Conservation (phyloP, 2,888 invertebrate genomes). For the Adelognathus sp. region DNA sequence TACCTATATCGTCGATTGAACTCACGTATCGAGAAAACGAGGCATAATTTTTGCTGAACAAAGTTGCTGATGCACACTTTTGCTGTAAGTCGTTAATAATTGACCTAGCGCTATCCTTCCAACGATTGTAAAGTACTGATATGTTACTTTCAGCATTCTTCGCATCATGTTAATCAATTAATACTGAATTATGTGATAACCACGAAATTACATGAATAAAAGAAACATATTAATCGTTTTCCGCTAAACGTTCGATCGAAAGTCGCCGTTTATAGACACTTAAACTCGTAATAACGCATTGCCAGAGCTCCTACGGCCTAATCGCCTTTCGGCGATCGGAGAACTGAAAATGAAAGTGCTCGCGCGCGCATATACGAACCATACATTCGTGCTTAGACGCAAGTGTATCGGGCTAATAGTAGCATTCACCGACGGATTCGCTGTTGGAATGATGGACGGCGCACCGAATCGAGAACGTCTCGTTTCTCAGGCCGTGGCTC, state of each 20-base stretch:
- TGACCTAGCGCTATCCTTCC: neutral
- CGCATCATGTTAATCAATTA: neutral
- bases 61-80: neutral
- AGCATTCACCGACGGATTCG: constrained; percentile 54
- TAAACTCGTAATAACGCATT: constrained; percentile 9
- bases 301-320: constrained; percentile 28
- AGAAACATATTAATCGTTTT: neutral
- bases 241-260: neutral
- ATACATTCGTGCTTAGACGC: constrained; percentile 30
- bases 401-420: constrained; percentile 44
- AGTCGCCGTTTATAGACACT: neutral
- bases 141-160: neutral
- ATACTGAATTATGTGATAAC: neutral
- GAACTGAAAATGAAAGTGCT: constrained; percentile 66
- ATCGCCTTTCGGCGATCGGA: constrained; percentile 64
- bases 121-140: neutral
- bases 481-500: constrained; percentile 57
- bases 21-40: constrained; percentile 12
- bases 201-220: neutral
- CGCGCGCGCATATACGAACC: constrained; percentile 26
- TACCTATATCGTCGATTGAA: constrained; percentile 11
- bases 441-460: constrained; percentile 61
- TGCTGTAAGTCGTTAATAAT: neutral
- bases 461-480: constrained; percentile 58
- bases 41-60: constrained; percentile 3